These are phyloP conservation scores for Ormyrus rosae DNA, from an alignment of 2,888 invertebrate species.

Conservation along the genomic window DNA sequence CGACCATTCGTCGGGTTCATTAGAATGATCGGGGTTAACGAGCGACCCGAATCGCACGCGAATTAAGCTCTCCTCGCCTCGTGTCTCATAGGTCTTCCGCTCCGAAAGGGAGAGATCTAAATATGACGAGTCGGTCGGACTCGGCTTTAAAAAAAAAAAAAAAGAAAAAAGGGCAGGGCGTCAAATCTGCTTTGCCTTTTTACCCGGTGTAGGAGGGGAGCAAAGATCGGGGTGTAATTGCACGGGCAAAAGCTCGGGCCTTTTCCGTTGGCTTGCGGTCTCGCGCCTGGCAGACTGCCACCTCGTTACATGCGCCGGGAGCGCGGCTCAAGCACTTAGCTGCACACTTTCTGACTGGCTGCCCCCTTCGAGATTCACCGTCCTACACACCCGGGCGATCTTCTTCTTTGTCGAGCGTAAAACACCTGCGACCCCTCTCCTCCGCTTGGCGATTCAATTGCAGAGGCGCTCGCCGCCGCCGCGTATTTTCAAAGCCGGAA, in stretches of 20 bases:
- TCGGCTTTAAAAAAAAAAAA: no score
- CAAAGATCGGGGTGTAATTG: slow-evolving; percentile 36
- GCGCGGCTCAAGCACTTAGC: slow-evolving; percentile 16
- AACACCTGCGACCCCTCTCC: neutral
- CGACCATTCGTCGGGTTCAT: no score
- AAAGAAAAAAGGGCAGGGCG: no score
- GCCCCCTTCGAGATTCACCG: no score
- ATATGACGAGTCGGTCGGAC: no score
- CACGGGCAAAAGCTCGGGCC: neutral
- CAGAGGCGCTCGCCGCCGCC: neutral
- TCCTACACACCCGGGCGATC: no score
- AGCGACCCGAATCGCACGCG: no score
- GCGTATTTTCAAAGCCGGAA: neutral
- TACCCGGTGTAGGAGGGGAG: slow-evolving; percentile 9
- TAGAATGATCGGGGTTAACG: no score
- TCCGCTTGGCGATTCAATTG: slow-evolving; percentile 4
- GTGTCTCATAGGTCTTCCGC: no score
- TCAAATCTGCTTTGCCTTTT: no score
- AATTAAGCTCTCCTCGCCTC: no score
- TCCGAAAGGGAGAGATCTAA: neutral
- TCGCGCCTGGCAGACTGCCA: slow-evolving; percentile 52
- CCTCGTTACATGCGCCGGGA: slow-evolving; percentile 32
- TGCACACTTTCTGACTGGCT: neutral
- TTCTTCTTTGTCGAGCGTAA: slow-evolving; percentile 24
- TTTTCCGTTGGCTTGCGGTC: slow-evolving; percentile 21